phyloP scores from a whole-genome alignment of 2,113 vertebrate species.

The Sphaerodactylus townsendi region DNA sequence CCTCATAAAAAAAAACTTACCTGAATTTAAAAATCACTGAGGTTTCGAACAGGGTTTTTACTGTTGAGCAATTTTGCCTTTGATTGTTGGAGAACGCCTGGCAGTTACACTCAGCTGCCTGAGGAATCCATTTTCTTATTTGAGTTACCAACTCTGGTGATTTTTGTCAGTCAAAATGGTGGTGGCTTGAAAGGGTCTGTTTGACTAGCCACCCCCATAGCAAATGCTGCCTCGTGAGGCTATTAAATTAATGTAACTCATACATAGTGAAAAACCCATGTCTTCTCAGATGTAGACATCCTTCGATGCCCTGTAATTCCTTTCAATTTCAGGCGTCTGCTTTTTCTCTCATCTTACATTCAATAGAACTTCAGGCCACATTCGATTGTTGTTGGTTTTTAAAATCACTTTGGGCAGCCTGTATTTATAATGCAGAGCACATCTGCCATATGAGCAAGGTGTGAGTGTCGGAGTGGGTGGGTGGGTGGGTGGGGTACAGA shows the following conservation, averaged over 20 bases:
- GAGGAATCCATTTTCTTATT: slow-evolving; percentile 29
- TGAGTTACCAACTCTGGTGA: slow-evolving; percentile 14
- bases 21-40: neutral
- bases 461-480: too few relatives aligned
- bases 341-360: neutral
- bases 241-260: neutral
- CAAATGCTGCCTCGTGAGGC: neutral
- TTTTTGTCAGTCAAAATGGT: neutral
- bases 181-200: neutral
- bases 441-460: neutral
- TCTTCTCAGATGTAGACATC: neutral
- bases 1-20: neutral
- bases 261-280: neutral
- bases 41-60: neutral
- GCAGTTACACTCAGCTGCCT: slow-evolving; percentile 1
- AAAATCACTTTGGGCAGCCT: neutral
- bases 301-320: neutral
- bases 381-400: neutral
- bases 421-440: neutral
- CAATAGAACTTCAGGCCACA: neutral
- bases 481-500: neutral
- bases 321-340: neutral
- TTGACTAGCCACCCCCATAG: neutral
- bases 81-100: neutral
- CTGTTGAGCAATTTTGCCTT: slow-evolving; percentile 23